phyloP scores from a whole-genome alignment of 2,113 vertebrate species.

The Callaeas wilsoni region DNA sequence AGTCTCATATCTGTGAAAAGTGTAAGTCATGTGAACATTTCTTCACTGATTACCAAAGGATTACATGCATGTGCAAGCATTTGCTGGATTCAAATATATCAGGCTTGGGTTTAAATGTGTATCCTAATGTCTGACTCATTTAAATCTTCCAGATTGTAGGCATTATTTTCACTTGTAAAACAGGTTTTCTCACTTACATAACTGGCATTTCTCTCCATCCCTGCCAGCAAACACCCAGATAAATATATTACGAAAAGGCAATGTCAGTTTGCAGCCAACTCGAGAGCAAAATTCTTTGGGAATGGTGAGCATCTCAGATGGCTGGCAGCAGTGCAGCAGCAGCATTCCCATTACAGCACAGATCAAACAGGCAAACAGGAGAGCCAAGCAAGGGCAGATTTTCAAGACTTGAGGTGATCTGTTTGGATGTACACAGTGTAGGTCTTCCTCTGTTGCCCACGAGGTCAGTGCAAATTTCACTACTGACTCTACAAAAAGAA shows the following conservation, averaged over 20 bases:
- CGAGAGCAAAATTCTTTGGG: background rate
- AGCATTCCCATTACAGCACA: background rate
- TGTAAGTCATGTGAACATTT: background rate
- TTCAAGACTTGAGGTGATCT: background rate
- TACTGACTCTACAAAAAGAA: background rate
- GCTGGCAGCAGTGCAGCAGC: background rate
- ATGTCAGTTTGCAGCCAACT: background rate
- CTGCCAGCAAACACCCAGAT: background rate
- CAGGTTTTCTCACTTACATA: conserved; percentile 28
- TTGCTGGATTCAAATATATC: background rate
- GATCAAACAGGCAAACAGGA: background rate
- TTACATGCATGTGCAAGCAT: background rate
- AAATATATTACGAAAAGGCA: conserved; percentile 23
- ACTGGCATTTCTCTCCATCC: background rate
- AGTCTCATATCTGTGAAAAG: background rate
- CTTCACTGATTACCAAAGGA: background rate
- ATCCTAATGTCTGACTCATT: conserved; percentile 19
- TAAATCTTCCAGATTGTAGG: conserved; percentile 41
- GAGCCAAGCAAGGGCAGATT: background rate
- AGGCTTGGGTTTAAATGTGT: conserved; percentile 23
- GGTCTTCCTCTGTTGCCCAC: background rate
- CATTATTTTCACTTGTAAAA: conserved; percentile 35
- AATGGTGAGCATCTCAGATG: background rate
- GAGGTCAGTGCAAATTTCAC: background rate
- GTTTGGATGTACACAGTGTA: background rate